Base-by-base conservation (phyloP, 2,888 invertebrate genomes). In the Diachrysia chrysitis region DNA sequence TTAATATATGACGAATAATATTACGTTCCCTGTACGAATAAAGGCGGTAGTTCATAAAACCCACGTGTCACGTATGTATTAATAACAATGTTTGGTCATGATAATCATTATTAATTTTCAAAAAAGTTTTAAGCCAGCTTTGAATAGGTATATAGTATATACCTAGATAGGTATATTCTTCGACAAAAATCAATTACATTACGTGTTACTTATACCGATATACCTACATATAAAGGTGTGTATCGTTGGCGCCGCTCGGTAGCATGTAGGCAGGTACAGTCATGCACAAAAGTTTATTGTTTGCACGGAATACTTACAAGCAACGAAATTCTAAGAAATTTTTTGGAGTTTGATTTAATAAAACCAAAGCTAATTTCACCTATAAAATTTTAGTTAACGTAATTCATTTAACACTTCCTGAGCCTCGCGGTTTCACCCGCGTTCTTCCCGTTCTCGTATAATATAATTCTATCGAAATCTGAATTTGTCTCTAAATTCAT, bases 201-300 rank as follows among this genome's bases (percentile, higher is more conserved):
- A 42, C 42, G 42, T 42, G n/a, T 42, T 16, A 51, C 9, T 12
- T 51, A 51, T 51, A 51, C 48, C 17, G 3, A 51, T 2, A 42
- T 51, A 51, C n/a, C n/a, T 51, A 19, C 19, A 51, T 21, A 54
- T 59, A 17, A 17, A 32, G 59, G 51, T 51, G 51, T 51, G 63
- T 58, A 58, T 63, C 42, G 54, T 16, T 58, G 82, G 79, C 76
- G 82, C 63, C 71, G 54, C 60, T 32, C 63, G 29, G 71, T 61
- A 17, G 54, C 58, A 23, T 19, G 81, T 75, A 79, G n/a, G 54
- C 58, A 23, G 17, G 81, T 75, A 79, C 51, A 56, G 25, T 67
- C 76, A 23, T 17, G 7, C 7, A 55, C 61, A 75, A 69, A 71
- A 61, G 54, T 57, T 17, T 37, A 9, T 53, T 10, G 25, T 25